Evolutionary conservation across 1,140 invertebrate genomes (phyloP), one percentile per base, ranked within the genome.

Genomic region (Drosophila pectinifera): DNA sequence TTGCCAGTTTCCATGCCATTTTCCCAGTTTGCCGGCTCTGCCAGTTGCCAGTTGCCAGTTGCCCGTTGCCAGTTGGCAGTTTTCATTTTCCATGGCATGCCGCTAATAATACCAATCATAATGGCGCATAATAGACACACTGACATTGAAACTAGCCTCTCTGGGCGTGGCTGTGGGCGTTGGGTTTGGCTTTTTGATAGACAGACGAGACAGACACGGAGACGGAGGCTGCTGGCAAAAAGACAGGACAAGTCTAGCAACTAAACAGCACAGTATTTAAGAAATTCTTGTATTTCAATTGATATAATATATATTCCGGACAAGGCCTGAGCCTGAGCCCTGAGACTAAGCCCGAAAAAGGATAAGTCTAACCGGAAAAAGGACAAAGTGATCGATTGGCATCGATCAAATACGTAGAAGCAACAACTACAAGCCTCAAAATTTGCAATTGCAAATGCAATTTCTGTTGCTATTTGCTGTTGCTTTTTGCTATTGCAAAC

Each of bases 41-140:
- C 74, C 61, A 70, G 67, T 86, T 86, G 78, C 73, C 63, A 78
- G 68, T 89, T 89, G 80, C 64, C 85, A 84, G 84, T 90, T 81
- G 70, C 74, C 61, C 67, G 67, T 86, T 86, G 78, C 73, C 63
- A 78, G 68, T 89, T 89, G 80, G 68, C 85, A 84, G 84, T 90
- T 90, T 84, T 90, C 77, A 80, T 89, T 89, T 90, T 86, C 83
- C 83, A 86, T 89, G 83, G 83, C 84, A 82, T 89, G 83, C 84
- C 43, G 83, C 83, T 86, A 86, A 86, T 88, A 83, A 84, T 78
- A 84, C 80, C 76, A 83, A 89, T 88, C 80, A 86, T 85, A 85
- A 86, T 86, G 78, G 49, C 57, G 77, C 83, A 85, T 86, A 88
- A 86, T 79, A 79, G 69, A 85, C 68, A 81, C 73, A 69, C 78